Conservation (phyloP, 37 sponge, comb jelly and placozoan species). For the Mnemiopsis leidyi region DNA sequence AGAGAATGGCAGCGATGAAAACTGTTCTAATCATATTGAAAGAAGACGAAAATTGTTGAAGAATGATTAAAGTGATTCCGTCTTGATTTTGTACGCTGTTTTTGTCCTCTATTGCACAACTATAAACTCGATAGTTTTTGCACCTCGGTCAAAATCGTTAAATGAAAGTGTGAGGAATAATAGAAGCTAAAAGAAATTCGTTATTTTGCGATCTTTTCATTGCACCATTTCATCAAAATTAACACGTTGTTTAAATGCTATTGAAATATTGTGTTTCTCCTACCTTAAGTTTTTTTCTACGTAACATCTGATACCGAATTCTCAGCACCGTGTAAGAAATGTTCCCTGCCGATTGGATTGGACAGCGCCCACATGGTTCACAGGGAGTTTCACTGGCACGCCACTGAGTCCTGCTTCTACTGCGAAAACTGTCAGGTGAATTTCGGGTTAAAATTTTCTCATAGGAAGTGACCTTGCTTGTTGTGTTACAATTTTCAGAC, state of each 20-base stretch:
- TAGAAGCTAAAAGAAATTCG: neutral
- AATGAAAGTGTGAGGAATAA: neutral
- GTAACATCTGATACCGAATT: neutral
- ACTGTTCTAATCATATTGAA: neutral
- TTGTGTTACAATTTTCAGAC: too few species aligned
- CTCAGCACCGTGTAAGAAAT: constrained; percentile 64
- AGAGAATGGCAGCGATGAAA: neutral
- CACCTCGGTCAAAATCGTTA: neutral
- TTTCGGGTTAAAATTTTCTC: too few species aligned
- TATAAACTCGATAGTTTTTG: neutral
- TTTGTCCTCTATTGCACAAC: neutral
- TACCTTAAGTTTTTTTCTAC: too few species aligned
- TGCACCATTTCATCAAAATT: too few species aligned
- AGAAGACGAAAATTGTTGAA: neutral
- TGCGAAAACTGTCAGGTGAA: constrained; percentile 65
- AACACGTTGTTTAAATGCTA: too few species aligned
- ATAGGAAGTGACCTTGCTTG: too few species aligned
- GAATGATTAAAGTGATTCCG: neutral
- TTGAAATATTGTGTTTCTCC: too few species aligned
- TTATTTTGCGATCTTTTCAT: too few species aligned
- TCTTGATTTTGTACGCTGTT: neutral
- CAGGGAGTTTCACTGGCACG: constrained; percentile 58
- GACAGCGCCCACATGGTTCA: constrained; percentile 64
- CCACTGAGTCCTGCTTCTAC: constrained; percentile 64
- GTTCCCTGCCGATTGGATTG: constrained; percentile 34